These are phyloP conservation scores for Enteromius paludinosus DNA, from an alignment of 2,797 vertebrate species.

Conservation along the genomic window DNA sequence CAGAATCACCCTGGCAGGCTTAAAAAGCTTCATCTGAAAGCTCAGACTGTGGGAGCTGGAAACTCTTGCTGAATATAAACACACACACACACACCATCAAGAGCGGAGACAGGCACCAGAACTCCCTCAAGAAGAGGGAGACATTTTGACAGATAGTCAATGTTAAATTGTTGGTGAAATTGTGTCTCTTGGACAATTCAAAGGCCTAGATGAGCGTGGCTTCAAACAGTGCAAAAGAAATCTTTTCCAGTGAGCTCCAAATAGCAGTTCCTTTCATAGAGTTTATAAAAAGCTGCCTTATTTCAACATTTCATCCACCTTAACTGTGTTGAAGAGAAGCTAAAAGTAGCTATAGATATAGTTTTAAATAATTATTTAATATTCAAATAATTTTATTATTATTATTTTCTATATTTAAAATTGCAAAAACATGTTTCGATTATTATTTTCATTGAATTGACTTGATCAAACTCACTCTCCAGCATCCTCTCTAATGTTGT, in stretches of 20 bases:
- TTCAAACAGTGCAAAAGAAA: not conserved
- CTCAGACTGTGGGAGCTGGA: slow-evolving; percentile 45
- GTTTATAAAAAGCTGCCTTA: slow-evolving; percentile 1
- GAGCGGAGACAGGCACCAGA: not conserved
- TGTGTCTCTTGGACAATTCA: slow-evolving; percentile 2
- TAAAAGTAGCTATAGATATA: not conserved
- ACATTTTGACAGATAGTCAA: slow-evolving; percentile 27
- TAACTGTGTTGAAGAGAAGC: not conserved
- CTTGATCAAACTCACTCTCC: too few species aligned
- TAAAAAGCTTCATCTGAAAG: slow-evolving; percentile 41
- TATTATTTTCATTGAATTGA: too few species aligned
- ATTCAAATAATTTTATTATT: too few species aligned
- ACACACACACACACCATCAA: slow-evolving; percentile 20
- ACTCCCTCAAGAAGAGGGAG: slow-evolving; percentile 12
- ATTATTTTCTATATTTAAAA: too few species aligned
- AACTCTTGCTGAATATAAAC: slow-evolving; percentile 28
- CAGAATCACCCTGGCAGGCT: slow-evolving; percentile 47
- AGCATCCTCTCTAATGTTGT: not conserved
- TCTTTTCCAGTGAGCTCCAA: not conserved
- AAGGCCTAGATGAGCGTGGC: not conserved
- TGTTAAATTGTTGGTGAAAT: slow-evolving; percentile 29
- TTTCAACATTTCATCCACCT: not conserved
- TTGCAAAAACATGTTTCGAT: too few species aligned
- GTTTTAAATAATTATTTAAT: not conserved
- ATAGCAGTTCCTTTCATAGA: not conserved